phyloP scores from a whole-genome alignment of 2,113 vertebrate species.

The Cyanoderma ruficeps region DNA sequence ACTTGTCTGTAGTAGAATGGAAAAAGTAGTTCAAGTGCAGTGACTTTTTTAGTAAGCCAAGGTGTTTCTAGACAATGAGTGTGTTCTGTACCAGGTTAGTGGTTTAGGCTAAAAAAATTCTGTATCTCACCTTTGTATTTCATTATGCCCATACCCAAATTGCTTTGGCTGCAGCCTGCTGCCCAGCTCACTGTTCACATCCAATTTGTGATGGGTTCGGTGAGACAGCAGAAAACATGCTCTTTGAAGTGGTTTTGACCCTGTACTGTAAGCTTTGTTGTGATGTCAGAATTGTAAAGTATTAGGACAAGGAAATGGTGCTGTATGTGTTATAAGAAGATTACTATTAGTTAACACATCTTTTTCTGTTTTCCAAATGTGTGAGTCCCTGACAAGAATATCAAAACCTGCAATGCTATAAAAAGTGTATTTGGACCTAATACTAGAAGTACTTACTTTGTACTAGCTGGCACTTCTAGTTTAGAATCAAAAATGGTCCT shows the following conservation, averaged over 20 bases:
- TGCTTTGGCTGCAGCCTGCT: not conserved
- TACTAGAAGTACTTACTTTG: not conserved
- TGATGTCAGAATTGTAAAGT: not conserved
- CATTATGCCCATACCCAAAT: not conserved
- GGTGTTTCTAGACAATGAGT: not conserved
- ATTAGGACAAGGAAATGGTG: not conserved
- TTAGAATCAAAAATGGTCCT: not conserved
- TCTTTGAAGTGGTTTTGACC: not conserved
- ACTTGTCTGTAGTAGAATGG: not conserved
- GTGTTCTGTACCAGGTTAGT: not conserved
- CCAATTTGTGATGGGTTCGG: fast-evolving
- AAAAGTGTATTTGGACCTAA: not conserved
- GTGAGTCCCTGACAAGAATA: not conserved
- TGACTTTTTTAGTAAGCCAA: not conserved
- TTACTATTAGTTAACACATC: not conserved
- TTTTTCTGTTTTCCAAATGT: not conserved
- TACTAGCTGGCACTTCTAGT: not conserved
- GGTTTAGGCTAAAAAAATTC: not conserved
- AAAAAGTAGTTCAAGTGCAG: not conserved
- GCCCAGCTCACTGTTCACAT: not conserved
- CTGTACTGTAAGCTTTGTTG: not conserved
- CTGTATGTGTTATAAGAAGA: not conserved
- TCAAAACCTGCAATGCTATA: not conserved
- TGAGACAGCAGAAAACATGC: not conserved
- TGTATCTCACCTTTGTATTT: not conserved